Evolutionary conservation across 2,113 vertebrate species (phyloP).

Genomic region (Varanus salvator): DNA sequence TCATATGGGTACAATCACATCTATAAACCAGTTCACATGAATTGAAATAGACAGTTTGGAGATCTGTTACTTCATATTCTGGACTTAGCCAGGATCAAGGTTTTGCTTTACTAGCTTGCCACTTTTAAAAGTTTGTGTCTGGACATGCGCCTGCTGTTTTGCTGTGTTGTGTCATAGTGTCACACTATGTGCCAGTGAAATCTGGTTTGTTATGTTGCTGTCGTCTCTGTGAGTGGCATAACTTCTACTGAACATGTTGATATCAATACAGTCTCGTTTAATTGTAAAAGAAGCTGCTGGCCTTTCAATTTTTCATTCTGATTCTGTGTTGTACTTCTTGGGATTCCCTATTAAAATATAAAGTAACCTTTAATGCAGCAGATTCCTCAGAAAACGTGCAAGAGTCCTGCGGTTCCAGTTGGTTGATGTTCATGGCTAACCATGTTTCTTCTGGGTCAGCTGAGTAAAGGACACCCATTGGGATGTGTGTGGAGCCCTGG

Average conservation of each 20-base stretch:
- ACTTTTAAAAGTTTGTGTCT: too few species aligned
- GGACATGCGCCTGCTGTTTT: too few species aligned
- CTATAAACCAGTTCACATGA: too few species aligned
- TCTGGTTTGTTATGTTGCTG: too few species aligned
- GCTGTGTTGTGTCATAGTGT: too few species aligned
- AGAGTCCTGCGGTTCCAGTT: not conserved
- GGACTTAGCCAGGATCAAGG: too few species aligned
- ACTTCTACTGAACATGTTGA: not conserved
- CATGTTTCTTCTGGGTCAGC: not conserved
- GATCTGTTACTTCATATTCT: too few species aligned
- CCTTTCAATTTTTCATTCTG: not conserved
- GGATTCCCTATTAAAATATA: not conserved
- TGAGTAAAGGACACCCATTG: not conserved
- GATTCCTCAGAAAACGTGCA: not conserved
- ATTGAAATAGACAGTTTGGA: too few species aligned
- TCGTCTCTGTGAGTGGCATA: not conserved
- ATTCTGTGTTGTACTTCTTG: not conserved
- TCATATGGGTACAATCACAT: too few species aligned
- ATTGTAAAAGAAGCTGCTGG: not conserved
- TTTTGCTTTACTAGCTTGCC: too few species aligned
- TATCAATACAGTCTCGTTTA: not conserved
- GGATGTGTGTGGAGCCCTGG: not conserved
- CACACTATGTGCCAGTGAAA: too few species aligned
- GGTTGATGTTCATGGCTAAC: conserved; percentile 2
- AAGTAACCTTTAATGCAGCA: not conserved